Percentiles rank a stretch among this genome's conserved stretches.
Conservation (phyloP, 2,797 vertebrate genomes). For the Mus minutoides region DNA sequence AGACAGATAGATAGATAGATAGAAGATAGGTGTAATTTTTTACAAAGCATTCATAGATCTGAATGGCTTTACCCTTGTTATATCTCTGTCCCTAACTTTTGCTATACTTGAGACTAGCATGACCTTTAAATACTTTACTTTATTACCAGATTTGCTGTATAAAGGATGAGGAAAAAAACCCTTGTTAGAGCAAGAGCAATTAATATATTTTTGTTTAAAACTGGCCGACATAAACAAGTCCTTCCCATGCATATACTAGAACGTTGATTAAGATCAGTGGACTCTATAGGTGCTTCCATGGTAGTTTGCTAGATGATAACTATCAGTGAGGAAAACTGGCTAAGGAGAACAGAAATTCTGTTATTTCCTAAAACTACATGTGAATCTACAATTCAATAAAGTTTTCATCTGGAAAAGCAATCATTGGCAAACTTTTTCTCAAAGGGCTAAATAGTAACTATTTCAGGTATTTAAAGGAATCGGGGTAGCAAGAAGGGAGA, state of each 20-base stretch:
- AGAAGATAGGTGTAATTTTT: not conserved
- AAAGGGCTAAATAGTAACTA: not conserved
- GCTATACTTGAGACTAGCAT: not conserved
- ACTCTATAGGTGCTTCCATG: not conserved
- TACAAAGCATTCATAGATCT: not conserved
- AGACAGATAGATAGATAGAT: not conserved
- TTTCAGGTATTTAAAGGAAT: not conserved
- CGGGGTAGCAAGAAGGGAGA: not conserved
- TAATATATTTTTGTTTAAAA: slow-evolving; percentile 31
- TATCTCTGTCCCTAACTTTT: not conserved
- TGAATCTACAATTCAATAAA: not conserved
- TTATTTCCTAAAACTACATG: not conserved
- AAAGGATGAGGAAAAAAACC: not conserved
- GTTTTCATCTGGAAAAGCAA: not conserved
- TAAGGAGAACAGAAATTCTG: not conserved
- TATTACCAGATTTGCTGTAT: slow-evolving; percentile 21
- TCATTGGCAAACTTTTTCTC: not conserved
- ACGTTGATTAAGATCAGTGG: not conserved
- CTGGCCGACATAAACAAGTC: not conserved
- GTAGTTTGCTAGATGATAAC: not conserved
- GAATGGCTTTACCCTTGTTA: not conserved
- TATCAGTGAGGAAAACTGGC: not conserved
- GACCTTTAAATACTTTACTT: not conserved
- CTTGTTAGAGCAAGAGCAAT: not conserved
- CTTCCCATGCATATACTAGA: not conserved